Percentiles rank a stretch among this genome's conserved stretches.
These are phyloP conservation scores for Forficula auricularia DNA, from an alignment of 1,140 invertebrate genomes.

Conservation along the genomic window DNA sequence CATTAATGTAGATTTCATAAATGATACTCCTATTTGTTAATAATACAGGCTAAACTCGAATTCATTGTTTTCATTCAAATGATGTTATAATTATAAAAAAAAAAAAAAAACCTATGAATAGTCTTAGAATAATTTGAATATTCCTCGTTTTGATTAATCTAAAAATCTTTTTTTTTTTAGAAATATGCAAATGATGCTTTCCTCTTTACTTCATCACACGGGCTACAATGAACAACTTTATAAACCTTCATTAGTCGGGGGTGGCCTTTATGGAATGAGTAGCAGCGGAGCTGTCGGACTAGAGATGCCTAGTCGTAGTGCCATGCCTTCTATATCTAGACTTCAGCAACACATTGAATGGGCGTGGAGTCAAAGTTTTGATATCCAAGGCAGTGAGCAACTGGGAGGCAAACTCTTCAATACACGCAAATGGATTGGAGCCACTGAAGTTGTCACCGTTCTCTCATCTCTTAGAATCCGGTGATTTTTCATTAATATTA, in stretches of 20 bases:
- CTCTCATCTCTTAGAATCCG: conserved; percentile 59
- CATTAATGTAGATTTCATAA: too few relatives aligned
- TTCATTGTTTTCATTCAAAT: too few relatives aligned
- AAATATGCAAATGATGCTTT: conserved; percentile 81
- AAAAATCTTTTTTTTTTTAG: too few relatives aligned
- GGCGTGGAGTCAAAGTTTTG: conserved; percentile 77
- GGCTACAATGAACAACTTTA: conserved; percentile 53
- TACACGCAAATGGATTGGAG: conserved; percentile 83
- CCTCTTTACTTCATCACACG: conserved; percentile 50
- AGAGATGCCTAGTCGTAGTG: conserved; percentile 33
- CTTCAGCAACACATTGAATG: conserved; percentile 68
- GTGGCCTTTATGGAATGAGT: conserved; percentile 15
- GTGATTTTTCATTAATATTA: conserved; percentile 25
- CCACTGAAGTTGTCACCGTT: conserved; percentile 65
- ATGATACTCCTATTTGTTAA: too few relatives aligned
- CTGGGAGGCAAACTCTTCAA: conserved; percentile 61
- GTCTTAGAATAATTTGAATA: too few relatives aligned
- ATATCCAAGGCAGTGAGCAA: conserved; percentile 67
- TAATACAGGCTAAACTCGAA: too few relatives aligned
- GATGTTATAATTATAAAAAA: too few relatives aligned
- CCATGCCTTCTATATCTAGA: conserved; percentile 67
- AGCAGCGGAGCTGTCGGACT: conserved; percentile 25
- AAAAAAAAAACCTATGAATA: too few relatives aligned
- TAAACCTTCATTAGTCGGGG: conserved; percentile 24
- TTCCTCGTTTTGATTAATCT: too few relatives aligned